Conservation (phyloP, 35 echinoderm and acorn worm genomes). For the Ptychodera flava region DNA sequence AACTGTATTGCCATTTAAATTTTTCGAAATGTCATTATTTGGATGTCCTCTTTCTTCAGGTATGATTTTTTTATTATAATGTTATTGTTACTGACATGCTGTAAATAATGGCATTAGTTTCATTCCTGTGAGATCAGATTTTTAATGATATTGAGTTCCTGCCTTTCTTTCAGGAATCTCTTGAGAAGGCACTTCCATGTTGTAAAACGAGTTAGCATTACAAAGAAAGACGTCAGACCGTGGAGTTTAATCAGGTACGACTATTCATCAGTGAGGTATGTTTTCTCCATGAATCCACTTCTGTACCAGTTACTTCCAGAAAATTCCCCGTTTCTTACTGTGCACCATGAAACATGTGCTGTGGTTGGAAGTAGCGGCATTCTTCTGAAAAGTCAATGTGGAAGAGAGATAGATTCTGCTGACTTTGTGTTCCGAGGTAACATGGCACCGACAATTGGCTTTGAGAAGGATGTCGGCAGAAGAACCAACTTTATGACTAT, state of each 20-base stretch:
- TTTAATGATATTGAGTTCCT: no score
- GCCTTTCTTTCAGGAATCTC: background rate
- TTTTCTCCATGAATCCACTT: background rate
- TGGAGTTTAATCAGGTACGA: background rate
- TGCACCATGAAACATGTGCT: constrained; percentile 65
- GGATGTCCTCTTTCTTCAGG: no score
- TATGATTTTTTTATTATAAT: no score
- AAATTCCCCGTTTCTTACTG: constrained; percentile 58
- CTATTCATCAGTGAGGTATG: background rate
- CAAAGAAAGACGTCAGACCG: background rate
- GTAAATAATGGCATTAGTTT: no score
- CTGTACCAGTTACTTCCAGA: constrained; percentile 63
- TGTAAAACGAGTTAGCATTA: background rate
- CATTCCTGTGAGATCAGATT: no score
- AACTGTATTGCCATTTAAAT: no score
- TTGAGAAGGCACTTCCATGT: background rate
- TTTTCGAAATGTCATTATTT: no score
- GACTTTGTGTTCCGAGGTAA: constrained; percentile 86
- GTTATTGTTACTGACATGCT: no score
- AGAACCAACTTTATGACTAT: constrained; percentile 84
- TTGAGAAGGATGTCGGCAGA: constrained; percentile 70
- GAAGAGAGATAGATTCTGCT: constrained; percentile 49
- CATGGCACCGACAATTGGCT: constrained; percentile 75
- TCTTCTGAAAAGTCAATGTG: constrained; percentile 75
- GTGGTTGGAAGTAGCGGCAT: constrained; percentile 93